Percentiles rank a stretch among this genome's conserved stretches.
phyloP scores from a whole-genome alignment of 2,797 vertebrate genomes.

The Oophaga sylvatica region DNA sequence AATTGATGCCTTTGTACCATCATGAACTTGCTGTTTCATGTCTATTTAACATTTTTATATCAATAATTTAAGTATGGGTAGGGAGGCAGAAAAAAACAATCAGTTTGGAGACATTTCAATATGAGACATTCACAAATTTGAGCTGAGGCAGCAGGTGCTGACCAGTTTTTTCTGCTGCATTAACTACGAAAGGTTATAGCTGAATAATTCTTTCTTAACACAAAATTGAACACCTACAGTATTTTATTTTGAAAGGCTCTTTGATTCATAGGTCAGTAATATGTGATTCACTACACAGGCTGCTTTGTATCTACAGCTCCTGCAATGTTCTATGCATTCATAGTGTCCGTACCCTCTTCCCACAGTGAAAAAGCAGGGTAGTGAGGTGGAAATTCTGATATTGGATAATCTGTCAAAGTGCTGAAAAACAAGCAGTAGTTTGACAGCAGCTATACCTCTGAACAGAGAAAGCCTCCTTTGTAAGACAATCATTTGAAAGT shows the following conservation, averaged over 20 bases:
- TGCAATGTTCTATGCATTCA: background rate
- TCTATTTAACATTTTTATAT: too few species aligned
- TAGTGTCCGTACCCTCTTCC: background rate
- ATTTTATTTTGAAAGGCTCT: slow-evolving; percentile 21
- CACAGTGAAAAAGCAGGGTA: slow-evolving; percentile 16
- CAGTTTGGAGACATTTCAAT: background rate
- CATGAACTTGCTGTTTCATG: too few species aligned
- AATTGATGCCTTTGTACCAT: too few species aligned
- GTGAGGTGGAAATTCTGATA: slow-evolving; percentile 45
- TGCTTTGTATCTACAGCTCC: slow-evolving; percentile 14
- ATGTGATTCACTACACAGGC: slow-evolving; percentile 11
- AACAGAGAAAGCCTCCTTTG: background rate
- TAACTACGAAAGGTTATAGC: slow-evolving; percentile 34
- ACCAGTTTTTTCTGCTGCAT: slow-evolving; percentile 36
- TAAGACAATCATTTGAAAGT: background rate
- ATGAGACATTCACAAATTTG: background rate
- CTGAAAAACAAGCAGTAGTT: slow-evolving; percentile 19
- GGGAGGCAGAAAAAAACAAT: background rate
- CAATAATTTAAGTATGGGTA: too few species aligned
- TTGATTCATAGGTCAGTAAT: slow-evolving; percentile 32
- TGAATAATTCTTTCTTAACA: slow-evolving; percentile 34
- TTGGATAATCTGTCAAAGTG: slow-evolving; percentile 38
- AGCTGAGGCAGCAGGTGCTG: background rate
- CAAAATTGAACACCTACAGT: background rate
- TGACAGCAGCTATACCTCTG: slow-evolving; percentile 17